Evolutionary conservation across 2,113 vertebrate species (phyloP).

Genomic region (Lepus timidus): DNA sequence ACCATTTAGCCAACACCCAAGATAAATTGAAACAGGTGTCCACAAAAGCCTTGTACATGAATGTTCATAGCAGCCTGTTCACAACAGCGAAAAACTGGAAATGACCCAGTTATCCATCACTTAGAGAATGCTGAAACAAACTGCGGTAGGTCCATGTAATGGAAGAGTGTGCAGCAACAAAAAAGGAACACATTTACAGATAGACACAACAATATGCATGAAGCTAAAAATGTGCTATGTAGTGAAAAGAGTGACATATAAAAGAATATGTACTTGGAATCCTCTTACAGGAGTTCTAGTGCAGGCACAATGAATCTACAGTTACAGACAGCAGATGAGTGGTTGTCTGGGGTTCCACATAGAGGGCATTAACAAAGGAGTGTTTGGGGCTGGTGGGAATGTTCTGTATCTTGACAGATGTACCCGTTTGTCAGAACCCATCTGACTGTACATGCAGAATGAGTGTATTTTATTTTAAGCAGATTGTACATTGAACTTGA

Average conservation of each 20-base stretch:
- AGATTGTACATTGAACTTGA: not conserved
- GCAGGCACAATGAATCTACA: not conserved
- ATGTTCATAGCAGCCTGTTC: not conserved
- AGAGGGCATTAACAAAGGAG: not conserved
- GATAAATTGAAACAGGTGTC: not conserved
- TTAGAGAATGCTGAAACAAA: not conserved
- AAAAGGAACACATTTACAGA: not conserved
- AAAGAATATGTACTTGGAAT: not conserved
- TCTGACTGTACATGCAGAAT: not conserved
- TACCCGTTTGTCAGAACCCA: conserved; percentile 12
- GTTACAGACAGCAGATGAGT: not conserved
- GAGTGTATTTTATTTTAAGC: conserved; percentile 20
- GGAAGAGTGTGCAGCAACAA: not conserved
- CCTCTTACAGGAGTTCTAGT: not conserved
- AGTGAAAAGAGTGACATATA: not conserved
- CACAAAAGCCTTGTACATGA: not conserved
- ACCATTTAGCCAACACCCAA: not conserved
- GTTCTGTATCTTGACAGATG: not conserved
- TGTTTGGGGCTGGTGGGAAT: not conserved
- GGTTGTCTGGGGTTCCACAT: not conserved
- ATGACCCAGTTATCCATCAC: not conserved
- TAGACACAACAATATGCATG: rapidly evolving
- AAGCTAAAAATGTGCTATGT: not conserved
- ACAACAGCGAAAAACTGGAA: not conserved
- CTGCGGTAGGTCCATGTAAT: not conserved